Evolutionary conservation across 2,888 invertebrate genomes (phyloP).

Genomic region (Dione vanillae): DNA sequence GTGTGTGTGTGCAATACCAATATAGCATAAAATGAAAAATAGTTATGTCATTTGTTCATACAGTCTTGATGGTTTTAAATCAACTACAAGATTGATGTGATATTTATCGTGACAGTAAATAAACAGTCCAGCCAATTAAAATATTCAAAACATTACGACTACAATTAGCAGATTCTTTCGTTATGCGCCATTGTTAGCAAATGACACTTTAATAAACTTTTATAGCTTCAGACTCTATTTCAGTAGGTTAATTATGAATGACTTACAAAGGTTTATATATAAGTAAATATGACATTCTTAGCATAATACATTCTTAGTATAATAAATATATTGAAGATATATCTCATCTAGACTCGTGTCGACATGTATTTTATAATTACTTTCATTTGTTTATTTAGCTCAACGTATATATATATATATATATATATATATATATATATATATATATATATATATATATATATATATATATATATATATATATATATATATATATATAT

Average conservation of each 20-base stretch:
- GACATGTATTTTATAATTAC: no score
- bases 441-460: no score
- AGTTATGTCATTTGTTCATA: neutral
- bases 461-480: no score
- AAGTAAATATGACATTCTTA: neutral
- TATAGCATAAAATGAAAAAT: no score
- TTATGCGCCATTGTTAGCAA: slow-evolving; percentile 14
- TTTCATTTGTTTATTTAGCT: no score
- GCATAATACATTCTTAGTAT: no score
- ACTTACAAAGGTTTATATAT: neutral
- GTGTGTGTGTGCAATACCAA: no score
- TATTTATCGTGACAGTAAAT: slow-evolving; percentile 13
- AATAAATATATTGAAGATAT: neutral
- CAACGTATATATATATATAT: no score
- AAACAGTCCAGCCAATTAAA: slow-evolving; percentile 17
- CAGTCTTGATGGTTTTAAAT: slow-evolving; percentile 12
- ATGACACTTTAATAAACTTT: slow-evolving; percentile 13
- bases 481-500: no score
- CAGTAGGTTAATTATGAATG: slow-evolving; percentile 5
- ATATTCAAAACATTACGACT: slow-evolving; percentile 18
- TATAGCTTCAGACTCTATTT: slow-evolving; percentile 5
- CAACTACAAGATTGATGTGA: slow-evolving; percentile 11
- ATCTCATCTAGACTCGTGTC: no score
- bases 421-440: no score
- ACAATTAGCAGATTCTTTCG: slow-evolving; percentile 26